These are phyloP conservation scores for Channa argus DNA, from an alignment of 2,113 vertebrate genomes.

Conservation along the genomic window DNA sequence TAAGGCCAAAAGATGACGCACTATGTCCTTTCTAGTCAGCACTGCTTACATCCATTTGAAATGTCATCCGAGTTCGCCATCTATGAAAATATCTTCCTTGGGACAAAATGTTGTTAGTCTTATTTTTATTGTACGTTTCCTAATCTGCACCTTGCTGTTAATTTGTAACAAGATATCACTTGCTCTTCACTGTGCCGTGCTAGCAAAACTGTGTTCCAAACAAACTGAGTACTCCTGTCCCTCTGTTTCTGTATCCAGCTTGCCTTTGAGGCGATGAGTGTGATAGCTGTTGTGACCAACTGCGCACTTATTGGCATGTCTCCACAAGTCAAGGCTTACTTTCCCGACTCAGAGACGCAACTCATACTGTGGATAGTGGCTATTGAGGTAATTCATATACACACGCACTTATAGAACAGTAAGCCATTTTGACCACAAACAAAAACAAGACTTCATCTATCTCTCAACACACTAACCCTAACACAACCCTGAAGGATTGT, in stretches of 20 bases:
- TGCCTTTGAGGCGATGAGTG: constrained; percentile 96
- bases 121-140: background rate
- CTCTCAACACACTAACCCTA: too few relatives aligned
- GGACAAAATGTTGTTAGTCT: constrained; percentile 5
- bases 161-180: constrained; percentile 1
- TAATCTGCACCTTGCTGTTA: background rate
- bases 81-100: background rate
- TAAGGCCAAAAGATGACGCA: background rate
- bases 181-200: background rate
- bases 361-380: constrained; percentile 90
- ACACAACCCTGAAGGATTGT: too few relatives aligned
- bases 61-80: background rate
- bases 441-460: too few relatives aligned
- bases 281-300: constrained; percentile 96
- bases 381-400: constrained; percentile 86
- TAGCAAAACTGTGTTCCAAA: background rate
- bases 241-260: constrained; percentile 80
- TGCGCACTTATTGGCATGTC: constrained; percentile 96
- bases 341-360: constrained; percentile 88
- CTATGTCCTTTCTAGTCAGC: background rate
- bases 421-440: too few relatives aligned
- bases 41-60: background rate
- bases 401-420: background rate
- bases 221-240: background rate
- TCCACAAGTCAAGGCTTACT: constrained; percentile 90